Evolutionary conservation across 2,113 vertebrate species (phyloP).

Genomic region (Melanerpes aurifrons): DNA sequence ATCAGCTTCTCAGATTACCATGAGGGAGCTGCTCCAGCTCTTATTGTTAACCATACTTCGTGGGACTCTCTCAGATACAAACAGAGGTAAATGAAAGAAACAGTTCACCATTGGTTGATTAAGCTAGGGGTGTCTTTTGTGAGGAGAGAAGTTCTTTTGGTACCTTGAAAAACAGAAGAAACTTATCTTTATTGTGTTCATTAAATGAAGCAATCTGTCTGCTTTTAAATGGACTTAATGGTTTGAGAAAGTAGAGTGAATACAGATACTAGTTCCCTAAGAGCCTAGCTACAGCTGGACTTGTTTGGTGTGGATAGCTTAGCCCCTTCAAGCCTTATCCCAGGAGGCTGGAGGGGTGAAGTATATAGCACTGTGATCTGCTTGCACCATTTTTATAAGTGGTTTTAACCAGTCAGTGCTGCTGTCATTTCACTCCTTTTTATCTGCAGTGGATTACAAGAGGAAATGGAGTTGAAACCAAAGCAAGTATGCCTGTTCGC

Average conservation of each 20-base stretch:
- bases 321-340: background rate
- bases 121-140: background rate
- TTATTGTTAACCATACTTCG: conserved; percentile 91
- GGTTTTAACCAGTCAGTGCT: background rate
- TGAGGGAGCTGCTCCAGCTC: conserved; percentile 90
- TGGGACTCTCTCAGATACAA: conserved; percentile 80
- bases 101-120: background rate
- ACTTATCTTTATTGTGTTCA: accelerated
- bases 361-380: accelerated
- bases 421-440: background rate
- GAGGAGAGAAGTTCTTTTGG: background rate
- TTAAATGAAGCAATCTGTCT: background rate
- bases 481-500: conserved; percentile 85
- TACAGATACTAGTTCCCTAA: background rate
- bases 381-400: background rate
- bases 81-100: conserved; percentile 77
- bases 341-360: background rate
- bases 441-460: conserved; percentile 76
- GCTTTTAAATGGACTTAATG: background rate
- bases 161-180: background rate
- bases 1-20: conserved; percentile 92
- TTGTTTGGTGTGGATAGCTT: background rate
- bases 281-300: background rate
- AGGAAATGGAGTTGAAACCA: conserved; percentile 78
- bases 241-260: background rate